These are phyloP conservation scores for Oryzias sinensis DNA, from an alignment of 2,797 vertebrate genomes.

Conservation along the genomic window DNA sequence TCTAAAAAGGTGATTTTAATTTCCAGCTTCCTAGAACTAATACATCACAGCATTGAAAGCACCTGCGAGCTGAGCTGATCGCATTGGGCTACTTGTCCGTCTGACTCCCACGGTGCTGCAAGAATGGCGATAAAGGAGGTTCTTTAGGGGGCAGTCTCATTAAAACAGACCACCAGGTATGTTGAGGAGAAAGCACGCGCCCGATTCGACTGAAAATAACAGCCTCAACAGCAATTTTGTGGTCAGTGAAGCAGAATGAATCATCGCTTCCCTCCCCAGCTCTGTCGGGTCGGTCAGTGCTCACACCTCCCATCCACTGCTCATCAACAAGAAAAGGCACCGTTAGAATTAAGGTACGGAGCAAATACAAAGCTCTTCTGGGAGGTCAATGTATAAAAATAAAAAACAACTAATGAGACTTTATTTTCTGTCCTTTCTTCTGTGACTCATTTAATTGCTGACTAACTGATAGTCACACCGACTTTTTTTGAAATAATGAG, in stretches of 20 bases:
- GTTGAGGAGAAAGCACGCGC: constrained; percentile 2
- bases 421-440: constrained; percentile 23
- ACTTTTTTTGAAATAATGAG: constrained; percentile 26
- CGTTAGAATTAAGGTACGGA: constrained; percentile 33
- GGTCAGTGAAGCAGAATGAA: constrained; percentile 44
- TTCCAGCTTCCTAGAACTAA: constrained; percentile 5
- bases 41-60: neutral
- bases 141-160: neutral
- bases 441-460: constrained; percentile 50
- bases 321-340: constrained; percentile 31
- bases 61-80: constrained; percentile 4
- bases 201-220: constrained; percentile 23
- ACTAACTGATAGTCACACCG: constrained; percentile 34
- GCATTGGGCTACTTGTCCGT: constrained; percentile 9
- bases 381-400: constrained; percentile 19
- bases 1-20: too few species aligned
- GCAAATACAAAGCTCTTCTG: constrained; percentile 29
- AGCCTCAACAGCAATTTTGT: constrained; percentile 28
- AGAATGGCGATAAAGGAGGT: constrained; percentile 5
- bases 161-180: constrained; percentile 23
- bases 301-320: constrained; percentile 36
- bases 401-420: too few species aligned
- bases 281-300: constrained; percentile 18
- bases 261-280: constrained; percentile 42
- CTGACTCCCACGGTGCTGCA: constrained; percentile 3